Evolutionary conservation across 2,113 vertebrate genomes (phyloP), one percentile per base, ranked within the genome.

Genomic region (Clarias macrocephalus): DNA sequence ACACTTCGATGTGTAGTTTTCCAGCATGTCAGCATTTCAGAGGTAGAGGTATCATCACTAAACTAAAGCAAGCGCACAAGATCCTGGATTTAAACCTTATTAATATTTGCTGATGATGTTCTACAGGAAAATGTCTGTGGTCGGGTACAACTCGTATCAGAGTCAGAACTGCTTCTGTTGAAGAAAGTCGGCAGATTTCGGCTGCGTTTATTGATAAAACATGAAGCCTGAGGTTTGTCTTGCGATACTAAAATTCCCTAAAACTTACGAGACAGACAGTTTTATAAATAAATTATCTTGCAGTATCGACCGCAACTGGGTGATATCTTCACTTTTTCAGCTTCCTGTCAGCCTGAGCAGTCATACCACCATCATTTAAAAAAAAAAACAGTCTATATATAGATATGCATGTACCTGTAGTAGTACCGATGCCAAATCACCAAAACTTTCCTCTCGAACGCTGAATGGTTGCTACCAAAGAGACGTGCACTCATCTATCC

Each of bases 401-500:
- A 48, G 48, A 48, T 48, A 48, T 48, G 48, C 7, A 48, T 48
- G 48, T 48, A 48, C 48, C 48, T 48, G 48, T 48, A 23, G 23
- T 23, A 37, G 7, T 37, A 75, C 21, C 16, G 65, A 37, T 33
- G 9, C 52, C 57, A 57, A 33, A 73, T 56, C 66, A 42, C 19
- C n/a, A n/a, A n/a, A 72, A 25, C 52, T 33, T 37, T 72, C 10
- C 28, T 25, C 19, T 37, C 28, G 37, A 19, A 60, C 13, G 28
- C 73, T 84, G 72, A n/a, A 54, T 25, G 6, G 25, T 21, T 3
- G 70, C 70, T 13, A 5, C 72, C 23, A 37, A 75, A 83, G 62
- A 80, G 65, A 77, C 56, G 60, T 60, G 16, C 48, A 72, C 75
- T 84, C 84, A 79, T 86, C 33, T 57, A 56, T 62, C 54, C 42